Conservation (phyloP, 1,140 invertebrate genomes). For the Bombus affinis region DNA sequence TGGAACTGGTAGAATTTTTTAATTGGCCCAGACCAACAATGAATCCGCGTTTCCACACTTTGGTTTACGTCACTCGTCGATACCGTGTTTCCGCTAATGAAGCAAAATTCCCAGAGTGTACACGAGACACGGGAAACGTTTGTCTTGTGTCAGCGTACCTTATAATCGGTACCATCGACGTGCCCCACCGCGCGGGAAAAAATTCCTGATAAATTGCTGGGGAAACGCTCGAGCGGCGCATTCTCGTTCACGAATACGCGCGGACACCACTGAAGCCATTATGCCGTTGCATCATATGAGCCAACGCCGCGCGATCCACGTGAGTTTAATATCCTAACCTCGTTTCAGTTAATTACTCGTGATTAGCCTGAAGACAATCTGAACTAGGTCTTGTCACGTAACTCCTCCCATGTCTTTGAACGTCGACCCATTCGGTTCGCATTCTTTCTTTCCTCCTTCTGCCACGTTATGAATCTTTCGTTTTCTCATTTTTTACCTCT, state of each 20-base stretch:
- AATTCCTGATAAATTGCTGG: slow-evolving; percentile 26
- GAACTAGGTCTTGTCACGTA: slow-evolving; percentile 14
- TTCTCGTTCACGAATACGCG: neutral
- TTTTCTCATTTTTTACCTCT: too few relatives aligned
- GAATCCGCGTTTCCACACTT: too few relatives aligned
- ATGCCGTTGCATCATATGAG: slow-evolving; percentile 23
- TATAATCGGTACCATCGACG: slow-evolving; percentile 17
- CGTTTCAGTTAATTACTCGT: slow-evolving; percentile 48
- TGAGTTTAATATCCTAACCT: slow-evolving; percentile 44
- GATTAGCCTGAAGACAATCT: slow-evolving; percentile 48
- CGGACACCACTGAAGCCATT: neutral
- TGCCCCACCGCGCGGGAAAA: neutral
- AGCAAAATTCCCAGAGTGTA: neutral
- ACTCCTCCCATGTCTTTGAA: slow-evolving; percentile 12
- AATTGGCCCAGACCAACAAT: too few relatives aligned
- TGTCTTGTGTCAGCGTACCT: neutral
- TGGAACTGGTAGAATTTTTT: too few relatives aligned
- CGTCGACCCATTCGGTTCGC: neutral
- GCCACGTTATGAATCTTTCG: too few relatives aligned
- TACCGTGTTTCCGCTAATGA: neutral
- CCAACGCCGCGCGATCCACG: neutral
- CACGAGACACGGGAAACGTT: neutral
- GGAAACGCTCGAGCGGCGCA: neutral
- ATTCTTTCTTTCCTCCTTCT: too few relatives aligned
- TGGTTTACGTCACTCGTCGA: too few relatives aligned